Percentiles rank a stretch among this genome's conserved stretches.
These are phyloP conservation scores for Podarcis muralis DNA, from an alignment of 2,113 vertebrate species.

Conservation along the genomic window DNA sequence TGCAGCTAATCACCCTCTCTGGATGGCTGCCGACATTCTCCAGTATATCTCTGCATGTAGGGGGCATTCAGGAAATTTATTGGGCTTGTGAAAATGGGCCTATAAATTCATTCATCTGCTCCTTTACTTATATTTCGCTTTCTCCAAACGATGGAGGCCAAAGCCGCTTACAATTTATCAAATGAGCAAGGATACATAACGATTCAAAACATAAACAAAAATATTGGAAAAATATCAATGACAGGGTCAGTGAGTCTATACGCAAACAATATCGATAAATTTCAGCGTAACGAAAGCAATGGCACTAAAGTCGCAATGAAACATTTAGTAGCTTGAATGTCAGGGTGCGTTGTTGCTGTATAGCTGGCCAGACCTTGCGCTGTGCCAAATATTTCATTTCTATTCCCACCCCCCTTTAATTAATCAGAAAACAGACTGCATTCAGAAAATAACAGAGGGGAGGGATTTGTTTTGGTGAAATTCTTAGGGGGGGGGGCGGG, in stretches of 20 bases:
- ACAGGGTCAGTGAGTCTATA: not conserved
- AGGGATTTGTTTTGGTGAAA: too few species aligned
- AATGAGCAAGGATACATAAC: not conserved
- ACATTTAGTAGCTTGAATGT: too few species aligned
- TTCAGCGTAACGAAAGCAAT: too few species aligned
- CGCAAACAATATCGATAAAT: not conserved
- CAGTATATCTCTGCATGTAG: not conserved
- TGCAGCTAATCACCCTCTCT: not conserved
- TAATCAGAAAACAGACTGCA: too few species aligned
- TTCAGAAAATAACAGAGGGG: too few species aligned
- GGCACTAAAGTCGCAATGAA: too few species aligned
- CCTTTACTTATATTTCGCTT: not conserved
- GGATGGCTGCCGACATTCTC: not conserved
- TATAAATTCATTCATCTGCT: not conserved
- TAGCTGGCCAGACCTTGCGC: too few species aligned
- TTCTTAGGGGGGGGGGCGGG: too few species aligned
- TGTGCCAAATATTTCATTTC: too few species aligned
- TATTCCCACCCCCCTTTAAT: too few species aligned
- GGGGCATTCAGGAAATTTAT: not conserved
- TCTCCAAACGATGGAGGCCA: not conserved
- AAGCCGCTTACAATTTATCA: not conserved
- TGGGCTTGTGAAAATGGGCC: not conserved
- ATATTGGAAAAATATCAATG: not conserved
- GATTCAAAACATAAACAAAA: not conserved
- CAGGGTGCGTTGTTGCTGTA: too few species aligned